Evolutionary conservation across 2,888 invertebrate genomes (phyloP), one percentile per base, ranked within the genome.

Genomic region (Dynastes maya): DNA sequence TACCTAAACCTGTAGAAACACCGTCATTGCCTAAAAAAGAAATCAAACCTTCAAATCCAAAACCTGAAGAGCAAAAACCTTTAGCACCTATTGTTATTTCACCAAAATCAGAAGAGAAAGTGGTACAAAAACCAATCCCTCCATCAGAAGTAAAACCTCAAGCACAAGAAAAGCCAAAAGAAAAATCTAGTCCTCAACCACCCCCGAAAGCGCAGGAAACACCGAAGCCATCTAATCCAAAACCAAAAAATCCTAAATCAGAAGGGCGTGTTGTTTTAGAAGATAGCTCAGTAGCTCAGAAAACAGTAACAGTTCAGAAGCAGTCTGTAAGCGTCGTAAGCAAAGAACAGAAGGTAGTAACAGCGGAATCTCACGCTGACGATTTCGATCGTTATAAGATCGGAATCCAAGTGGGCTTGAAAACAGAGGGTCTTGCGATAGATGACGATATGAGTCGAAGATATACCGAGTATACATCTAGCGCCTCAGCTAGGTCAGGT

Each of bases 361-460:
- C 86, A 74, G 85, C 86, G 2, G 78, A 78, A 55, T 29, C 77
- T 61, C 79, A 77, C 82, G 85, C 86, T 84, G 85, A 85, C 76
- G 87, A 85, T 83, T 83, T 84, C 77, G 84, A 79, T 58, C 64
- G 53, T 65, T 77, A 77, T 74, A 71, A 68, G 29, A 77, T 79
- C 55, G 79, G 77, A n/a, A 72, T 79, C 55, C 79, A 79, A 77
- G 77, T 79, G 74, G 79, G 72, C 51, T 67, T 79, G 29, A 58
- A 76, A n/a, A 72, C 79, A 40, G 65, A 74, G 68, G 79, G 79
- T 11, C 55, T 79, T 58, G 77, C 72, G 32, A 61, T 79, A 49
- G 79, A 82, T 76, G 83, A 84, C 82, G 86, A 86, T 80, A 87
- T 87, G 83, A 88, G 87, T 85, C 85, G 87, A 79, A 84, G 84